Evolutionary conservation across 2,797 vertebrate species (phyloP).

Genomic region (Bovichtus variegatus): DNA sequence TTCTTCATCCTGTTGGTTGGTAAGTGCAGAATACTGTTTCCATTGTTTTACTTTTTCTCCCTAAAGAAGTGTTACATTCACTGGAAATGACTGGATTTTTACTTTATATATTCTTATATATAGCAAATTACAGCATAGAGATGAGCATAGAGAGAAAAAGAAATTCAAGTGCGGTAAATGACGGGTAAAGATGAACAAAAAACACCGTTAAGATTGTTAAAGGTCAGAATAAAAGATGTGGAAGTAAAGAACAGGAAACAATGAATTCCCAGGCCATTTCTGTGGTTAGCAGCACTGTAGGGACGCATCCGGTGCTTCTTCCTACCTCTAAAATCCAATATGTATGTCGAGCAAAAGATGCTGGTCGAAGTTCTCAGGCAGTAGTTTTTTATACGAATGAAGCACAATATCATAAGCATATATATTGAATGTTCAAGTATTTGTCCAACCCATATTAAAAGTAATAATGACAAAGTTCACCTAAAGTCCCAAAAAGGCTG

Average conservation of each 20-base stretch:
- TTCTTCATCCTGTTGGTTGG: background rate
- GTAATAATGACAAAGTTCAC: background rate
- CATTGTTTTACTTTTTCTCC: background rate
- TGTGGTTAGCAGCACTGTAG: background rate
- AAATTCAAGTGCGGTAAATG: background rate
- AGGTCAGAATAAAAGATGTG: background rate
- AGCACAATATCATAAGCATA: background rate
- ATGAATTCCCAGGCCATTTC: background rate
- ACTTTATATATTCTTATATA: background rate
- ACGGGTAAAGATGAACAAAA: background rate
- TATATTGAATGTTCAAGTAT: background rate
- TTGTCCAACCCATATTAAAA: background rate
- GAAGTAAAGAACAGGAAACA: conserved; percentile 1
- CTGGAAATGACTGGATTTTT: background rate
- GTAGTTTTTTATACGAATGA: background rate
- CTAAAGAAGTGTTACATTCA: background rate
- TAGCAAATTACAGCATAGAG: background rate
- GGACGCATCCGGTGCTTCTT: background rate
- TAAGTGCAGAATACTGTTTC: background rate
- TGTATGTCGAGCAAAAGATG: background rate
- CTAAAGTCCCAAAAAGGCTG: background rate
- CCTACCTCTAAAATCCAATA: background rate
- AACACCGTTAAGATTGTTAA: background rate
- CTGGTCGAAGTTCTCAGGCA: background rate
- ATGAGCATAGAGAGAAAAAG: background rate